Evolutionary conservation across 2,797 vertebrate species (phyloP).

Genomic region (Scolopax rusticola): DNA sequence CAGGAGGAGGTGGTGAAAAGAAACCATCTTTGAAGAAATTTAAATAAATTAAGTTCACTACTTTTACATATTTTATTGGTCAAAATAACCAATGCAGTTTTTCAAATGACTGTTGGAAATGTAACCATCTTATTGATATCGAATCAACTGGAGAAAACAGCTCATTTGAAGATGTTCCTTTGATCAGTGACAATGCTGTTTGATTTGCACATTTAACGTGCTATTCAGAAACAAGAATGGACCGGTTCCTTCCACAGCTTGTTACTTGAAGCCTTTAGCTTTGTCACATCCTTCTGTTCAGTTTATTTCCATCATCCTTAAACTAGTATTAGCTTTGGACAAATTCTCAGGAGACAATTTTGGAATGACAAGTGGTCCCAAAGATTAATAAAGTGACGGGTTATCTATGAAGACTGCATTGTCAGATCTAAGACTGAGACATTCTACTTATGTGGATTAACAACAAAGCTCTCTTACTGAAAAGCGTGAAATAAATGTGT

Average conservation of each 20-base stretch:
- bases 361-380: background rate
- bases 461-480: background rate
- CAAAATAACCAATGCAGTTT: background rate
- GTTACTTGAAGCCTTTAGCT: background rate
- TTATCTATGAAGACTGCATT: background rate
- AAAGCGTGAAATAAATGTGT: background rate
- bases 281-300: background rate
- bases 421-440: background rate
- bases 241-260: background rate
- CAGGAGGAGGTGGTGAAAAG: background rate
- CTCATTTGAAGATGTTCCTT: background rate
- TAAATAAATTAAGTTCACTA: background rate
- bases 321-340: background rate
- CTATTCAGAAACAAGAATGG: background rate
- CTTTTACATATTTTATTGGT: background rate
- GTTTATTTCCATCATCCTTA: background rate
- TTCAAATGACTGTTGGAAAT: background rate
- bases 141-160: background rate
- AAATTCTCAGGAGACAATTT: background rate
- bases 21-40: constrained; percentile 3
- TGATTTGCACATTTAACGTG: background rate
- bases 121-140: background rate
- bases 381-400: background rate
- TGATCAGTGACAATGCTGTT: background rate
- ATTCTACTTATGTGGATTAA: background rate